Percentiles rank a stretch among this genome's conserved stretches.
These are phyloP conservation scores for Chauna torquata DNA, from an alignment of 2,113 vertebrate genomes.

Conservation along the genomic window DNA sequence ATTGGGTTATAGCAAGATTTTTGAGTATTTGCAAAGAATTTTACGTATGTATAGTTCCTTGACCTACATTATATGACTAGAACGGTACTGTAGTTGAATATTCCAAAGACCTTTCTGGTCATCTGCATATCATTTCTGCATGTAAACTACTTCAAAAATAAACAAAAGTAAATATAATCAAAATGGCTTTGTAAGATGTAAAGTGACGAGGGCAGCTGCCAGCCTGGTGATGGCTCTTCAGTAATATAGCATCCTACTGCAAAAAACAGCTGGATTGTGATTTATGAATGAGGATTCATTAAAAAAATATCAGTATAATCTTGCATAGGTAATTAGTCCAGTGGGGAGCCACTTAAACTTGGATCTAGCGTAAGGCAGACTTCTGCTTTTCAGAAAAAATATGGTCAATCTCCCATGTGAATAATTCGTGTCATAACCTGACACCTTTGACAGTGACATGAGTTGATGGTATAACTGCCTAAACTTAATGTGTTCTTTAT, in stretches of 20 bases:
- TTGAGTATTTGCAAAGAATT: background rate
- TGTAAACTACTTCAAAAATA: background rate
- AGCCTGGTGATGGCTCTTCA: background rate
- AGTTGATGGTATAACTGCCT: background rate
- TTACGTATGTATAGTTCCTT: background rate
- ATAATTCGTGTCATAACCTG: background rate
- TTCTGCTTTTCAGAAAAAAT: background rate
- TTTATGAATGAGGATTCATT: conserved; percentile 45
- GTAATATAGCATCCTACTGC: background rate
- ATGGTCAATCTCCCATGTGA: background rate
- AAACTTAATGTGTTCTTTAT: background rate
- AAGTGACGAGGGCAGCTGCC: conserved; percentile 15
- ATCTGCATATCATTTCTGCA: background rate
- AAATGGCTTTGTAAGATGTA: conserved; percentile 9
- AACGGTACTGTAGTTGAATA: background rate
- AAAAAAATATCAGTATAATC: conserved; percentile 20
- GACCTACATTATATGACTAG: background rate
- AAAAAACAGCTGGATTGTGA: conserved; percentile 47
- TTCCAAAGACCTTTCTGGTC: background rate
- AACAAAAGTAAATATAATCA: conserved; percentile 12
- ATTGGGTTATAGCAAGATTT: background rate
- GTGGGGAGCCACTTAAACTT: background rate
- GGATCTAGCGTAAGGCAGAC: background rate
- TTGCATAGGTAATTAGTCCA: background rate
- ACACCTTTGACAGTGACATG: background rate